Conservation (phyloP, 2,797 vertebrate genomes). For the Varecia variegata region DNA sequence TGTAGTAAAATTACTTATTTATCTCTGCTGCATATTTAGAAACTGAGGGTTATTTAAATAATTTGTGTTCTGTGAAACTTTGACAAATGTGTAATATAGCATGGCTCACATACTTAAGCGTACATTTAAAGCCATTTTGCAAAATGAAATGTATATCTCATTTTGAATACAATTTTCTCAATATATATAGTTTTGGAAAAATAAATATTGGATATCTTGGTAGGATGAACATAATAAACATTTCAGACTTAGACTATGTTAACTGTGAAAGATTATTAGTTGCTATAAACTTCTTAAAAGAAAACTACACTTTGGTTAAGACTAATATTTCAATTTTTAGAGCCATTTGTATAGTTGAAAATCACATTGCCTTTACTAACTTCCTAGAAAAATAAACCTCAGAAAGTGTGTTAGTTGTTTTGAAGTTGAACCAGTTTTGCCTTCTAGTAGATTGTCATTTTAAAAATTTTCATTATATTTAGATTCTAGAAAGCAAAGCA, state of each 20-base stretch:
- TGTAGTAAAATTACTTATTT: conserved; percentile 67
- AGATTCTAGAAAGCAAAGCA: background rate
- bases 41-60: conserved; percentile 43
- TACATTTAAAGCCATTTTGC: conserved; percentile 7
- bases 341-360: background rate
- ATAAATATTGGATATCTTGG: background rate
- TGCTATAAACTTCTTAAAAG: background rate
- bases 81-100: conserved; percentile 48
- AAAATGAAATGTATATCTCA: background rate
- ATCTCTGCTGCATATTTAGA: conserved; percentile 64
- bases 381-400: background rate
- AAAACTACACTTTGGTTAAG: background rate
- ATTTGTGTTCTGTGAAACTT: conserved; percentile 59
- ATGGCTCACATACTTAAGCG: background rate
- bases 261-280: background rate
- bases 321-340: background rate
- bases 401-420: background rate
- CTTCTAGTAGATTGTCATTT: background rate
- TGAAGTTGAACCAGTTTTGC: background rate
- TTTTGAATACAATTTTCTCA: background rate
- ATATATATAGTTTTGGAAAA: background rate
- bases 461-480: background rate
- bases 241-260: background rate
- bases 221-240: background rate
- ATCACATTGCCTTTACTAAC: background rate